A percentile compares a stretch with the other conserved stretches of the same genome.
Evolutionary conservation across 92 coral and sea anemone genomes (phyloP).

Genomic region (Pocillopora meandrina): DNA sequence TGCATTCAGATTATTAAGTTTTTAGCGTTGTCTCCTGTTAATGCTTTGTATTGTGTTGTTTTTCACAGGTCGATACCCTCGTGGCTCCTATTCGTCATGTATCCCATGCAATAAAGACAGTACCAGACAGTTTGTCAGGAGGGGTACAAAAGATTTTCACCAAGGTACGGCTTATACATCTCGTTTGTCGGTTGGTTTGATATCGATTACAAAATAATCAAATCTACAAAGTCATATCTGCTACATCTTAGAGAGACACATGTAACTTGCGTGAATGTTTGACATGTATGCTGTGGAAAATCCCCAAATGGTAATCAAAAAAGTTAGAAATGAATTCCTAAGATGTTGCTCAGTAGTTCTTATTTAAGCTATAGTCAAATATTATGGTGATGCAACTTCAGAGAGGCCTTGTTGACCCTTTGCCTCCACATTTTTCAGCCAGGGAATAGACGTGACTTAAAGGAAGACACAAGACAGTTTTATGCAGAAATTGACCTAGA

Average conservation of each 20-base stretch:
- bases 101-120: slow-evolving; percentile 92
- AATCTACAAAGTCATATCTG: no score
- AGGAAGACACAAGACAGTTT: slow-evolving; percentile 79
- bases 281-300: no score
- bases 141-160: slow-evolving; percentile 90
- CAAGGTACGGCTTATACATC: slow-evolving; percentile 57
- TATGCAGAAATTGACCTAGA: slow-evolving; percentile 87
- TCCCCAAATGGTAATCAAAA: no score
- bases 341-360: no score
- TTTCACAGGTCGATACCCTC: slow-evolving; percentile 34
- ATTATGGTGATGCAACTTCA: neutral
- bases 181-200: neutral
- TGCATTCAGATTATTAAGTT: neutral
- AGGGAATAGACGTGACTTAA: slow-evolving; percentile 71
- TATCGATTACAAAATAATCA: no score
- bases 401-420: neutral
- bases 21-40: neutral
- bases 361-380: neutral
- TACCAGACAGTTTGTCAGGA: slow-evolving; percentile 93
- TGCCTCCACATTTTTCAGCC: slow-evolving; percentile 43
- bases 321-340: no score
- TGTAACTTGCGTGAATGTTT: no score
- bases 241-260: no score
- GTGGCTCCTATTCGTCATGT: slow-evolving; percentile 85
- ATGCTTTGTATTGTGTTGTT: neutral